Evolutionary conservation across 2,888 invertebrate genomes (phyloP), one percentile per base, ranked within the genome.

Genomic region (Dicyrtomina minuta): DNA sequence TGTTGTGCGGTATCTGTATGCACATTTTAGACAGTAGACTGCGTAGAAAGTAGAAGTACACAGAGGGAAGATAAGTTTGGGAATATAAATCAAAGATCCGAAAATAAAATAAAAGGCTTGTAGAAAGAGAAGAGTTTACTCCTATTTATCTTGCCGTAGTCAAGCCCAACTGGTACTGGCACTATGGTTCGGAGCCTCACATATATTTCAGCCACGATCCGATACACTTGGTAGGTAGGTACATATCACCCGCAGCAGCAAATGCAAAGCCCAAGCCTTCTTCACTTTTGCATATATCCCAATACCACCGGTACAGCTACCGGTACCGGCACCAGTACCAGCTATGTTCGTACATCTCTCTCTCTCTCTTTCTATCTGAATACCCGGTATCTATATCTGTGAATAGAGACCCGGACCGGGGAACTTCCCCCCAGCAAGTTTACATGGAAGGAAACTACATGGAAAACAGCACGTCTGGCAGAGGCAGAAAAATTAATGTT

Each of bases 81-180:
- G 44, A 17, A 58, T 56, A 75, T 75, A 75, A 75, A 75, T 75
- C 75, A 75, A 75, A 75, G 72, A 72, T 74, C 73, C 70, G 69
- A 74, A 71, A 75, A 73, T 73, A 75, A 73, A 74, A 72, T 71
- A 74, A 72, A 72, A 72, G 71, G 66, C 62, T 70, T 56, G 64
- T 24, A 15, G 22, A 33, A n/a, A 53, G 41, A 41, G 17, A 41
- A 70, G 64, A 70, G 68, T 72, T 72, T 67, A 33, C 65, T 66
- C 71, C 73, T 73, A 73, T 75, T 75, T 73, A 75, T 75, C 75
- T 73, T 73, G 55, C 13, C 43, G 49, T 46, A 51, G 64, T 39
- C 59, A 60, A 17, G n/a, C 8, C 33, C 20, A 33, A 22, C 41
- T 12, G 49, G 1, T 46, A 44, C 22, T n/a, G 20, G n/a, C 43